Evolutionary conservation across 2,797 vertebrate species (phyloP).

Genomic region (Siniperca scherzeri): DNA sequence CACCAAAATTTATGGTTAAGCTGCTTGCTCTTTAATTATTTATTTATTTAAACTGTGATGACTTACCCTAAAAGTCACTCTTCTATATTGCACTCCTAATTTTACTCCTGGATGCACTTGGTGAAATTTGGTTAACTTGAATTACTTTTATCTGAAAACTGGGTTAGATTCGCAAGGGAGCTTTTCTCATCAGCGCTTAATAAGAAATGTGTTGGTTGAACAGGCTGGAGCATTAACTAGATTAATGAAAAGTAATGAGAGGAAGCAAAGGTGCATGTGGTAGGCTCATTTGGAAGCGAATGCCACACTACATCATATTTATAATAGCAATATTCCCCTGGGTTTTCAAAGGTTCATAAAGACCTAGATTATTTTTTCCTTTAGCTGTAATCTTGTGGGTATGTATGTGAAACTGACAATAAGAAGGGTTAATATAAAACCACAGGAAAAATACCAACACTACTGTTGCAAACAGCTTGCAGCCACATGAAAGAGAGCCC

Average conservation of each 20-base stretch:
- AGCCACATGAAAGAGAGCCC: constrained; percentile 8
- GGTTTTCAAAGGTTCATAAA: constrained; percentile 10
- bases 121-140: constrained; percentile 13
- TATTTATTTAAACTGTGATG: too few species aligned
- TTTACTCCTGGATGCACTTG: constrained; percentile 13
- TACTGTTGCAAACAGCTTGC: constrained; percentile 14
- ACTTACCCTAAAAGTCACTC: too few species aligned
- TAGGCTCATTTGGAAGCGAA: not conserved
- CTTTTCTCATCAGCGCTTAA: constrained; percentile 33
- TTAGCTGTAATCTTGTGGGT: not conserved
- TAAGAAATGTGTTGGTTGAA: constrained; percentile 24
- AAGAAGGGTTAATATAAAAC: not conserved
- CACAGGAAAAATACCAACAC: constrained; percentile 8
- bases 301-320: not conserved
- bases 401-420: not conserved
- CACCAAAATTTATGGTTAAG: too few species aligned
- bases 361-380: not conserved
- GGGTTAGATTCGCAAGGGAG: not conserved
- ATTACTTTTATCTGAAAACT: constrained; percentile 28
- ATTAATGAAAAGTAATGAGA: constrained; percentile 31
- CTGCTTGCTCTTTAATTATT: too few species aligned
- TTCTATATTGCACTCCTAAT: not conserved
- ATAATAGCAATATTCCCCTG: not conserved
- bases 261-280: not conserved
- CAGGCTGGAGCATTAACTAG: not conserved